phyloP scores from a whole-genome alignment of 2,797 vertebrate species.

The Enteromius unitaeniatus region DNA sequence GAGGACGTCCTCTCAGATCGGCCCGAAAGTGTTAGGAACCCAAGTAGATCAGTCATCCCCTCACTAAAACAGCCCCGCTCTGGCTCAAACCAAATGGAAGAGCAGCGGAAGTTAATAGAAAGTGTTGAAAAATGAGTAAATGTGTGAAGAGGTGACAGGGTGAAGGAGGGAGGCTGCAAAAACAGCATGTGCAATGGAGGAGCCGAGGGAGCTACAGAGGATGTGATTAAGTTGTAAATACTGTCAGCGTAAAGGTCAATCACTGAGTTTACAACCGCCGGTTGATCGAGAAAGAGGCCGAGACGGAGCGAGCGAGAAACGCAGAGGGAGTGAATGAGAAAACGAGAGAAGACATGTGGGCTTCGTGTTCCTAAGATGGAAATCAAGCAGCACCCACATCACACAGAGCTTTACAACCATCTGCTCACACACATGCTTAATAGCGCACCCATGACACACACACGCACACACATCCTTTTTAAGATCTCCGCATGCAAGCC shows the following conservation, averaged over 20 bases:
- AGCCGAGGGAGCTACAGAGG: slow-evolving; percentile 23
- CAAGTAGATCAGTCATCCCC: slow-evolving; percentile 23
- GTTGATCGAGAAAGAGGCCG: neutral
- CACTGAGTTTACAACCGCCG: slow-evolving; percentile 38
- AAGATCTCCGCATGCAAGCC: slow-evolving; percentile 57
- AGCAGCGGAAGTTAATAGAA: slow-evolving; percentile 23
- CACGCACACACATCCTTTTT: slow-evolving; percentile 58
- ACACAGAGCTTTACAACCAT: slow-evolving; percentile 61
- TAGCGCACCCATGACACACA: slow-evolving; percentile 52
- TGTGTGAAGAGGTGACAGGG: slow-evolving; percentile 38
- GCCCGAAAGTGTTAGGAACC: slow-evolving; percentile 8
- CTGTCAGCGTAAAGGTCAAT: slow-evolving; percentile 48
- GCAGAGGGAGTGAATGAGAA: slow-evolving; percentile 27
- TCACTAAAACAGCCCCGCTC: slow-evolving; percentile 1
- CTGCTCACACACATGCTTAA: slow-evolving; percentile 63
- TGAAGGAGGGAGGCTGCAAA: slow-evolving; percentile 47
- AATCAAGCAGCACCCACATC: slow-evolving; percentile 59
- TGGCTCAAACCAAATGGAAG: slow-evolving; percentile 11
- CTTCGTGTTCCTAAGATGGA: slow-evolving; percentile 55
- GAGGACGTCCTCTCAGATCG: slow-evolving; percentile 70
- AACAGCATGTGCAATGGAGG: slow-evolving; percentile 29
- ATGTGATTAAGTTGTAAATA: slow-evolving; percentile 53
- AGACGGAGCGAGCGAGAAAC: neutral
- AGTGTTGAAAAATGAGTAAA: slow-evolving; percentile 50
- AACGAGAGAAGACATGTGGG: slow-evolving; percentile 34